A percentile compares a stretch with the other conserved stretches of the same genome.
phyloP scores from a whole-genome alignment of 2,113 vertebrate species.

The Cynopterus brachyotis region DNA sequence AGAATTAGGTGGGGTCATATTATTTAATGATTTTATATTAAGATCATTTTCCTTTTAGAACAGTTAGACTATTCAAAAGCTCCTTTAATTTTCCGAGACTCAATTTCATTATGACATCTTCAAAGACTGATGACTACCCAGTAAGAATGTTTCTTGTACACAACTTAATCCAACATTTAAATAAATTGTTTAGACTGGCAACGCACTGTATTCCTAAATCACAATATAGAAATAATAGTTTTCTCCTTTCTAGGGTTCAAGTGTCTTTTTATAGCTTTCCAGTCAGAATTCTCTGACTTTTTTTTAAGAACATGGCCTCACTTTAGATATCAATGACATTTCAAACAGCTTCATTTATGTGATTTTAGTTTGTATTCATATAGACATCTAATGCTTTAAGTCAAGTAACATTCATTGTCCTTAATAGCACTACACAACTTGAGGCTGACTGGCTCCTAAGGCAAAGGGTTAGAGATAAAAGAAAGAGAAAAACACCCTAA shows the following conservation, averaged over 20 bases:
- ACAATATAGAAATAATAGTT: not conserved
- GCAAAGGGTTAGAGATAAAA: not conserved
- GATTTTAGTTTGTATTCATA: slow-evolving; percentile 37
- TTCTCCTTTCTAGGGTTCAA: not conserved
- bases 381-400: not conserved
- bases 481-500: not conserved
- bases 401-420: not conserved
- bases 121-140: not conserved
- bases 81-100: slow-evolving; percentile 10
- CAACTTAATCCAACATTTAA: slow-evolving; percentile 21
- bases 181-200: not conserved
- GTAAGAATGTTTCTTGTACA: not conserved
- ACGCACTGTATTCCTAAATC: not conserved
- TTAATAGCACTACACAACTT: not conserved
- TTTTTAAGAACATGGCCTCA: not conserved
- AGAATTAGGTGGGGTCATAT: not conserved
- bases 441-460: not conserved
- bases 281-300: not conserved
- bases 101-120: slow-evolving; percentile 10
- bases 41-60: not conserved
- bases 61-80: not conserved
- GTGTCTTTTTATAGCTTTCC: not conserved
- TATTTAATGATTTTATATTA: not conserved
- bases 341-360: slow-evolving; percentile 11
- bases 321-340: not conserved